Evolutionary conservation across 2,797 vertebrate genomes (phyloP), one percentile per base, ranked within the genome.

Genomic region (Perodicticus potto): DNA sequence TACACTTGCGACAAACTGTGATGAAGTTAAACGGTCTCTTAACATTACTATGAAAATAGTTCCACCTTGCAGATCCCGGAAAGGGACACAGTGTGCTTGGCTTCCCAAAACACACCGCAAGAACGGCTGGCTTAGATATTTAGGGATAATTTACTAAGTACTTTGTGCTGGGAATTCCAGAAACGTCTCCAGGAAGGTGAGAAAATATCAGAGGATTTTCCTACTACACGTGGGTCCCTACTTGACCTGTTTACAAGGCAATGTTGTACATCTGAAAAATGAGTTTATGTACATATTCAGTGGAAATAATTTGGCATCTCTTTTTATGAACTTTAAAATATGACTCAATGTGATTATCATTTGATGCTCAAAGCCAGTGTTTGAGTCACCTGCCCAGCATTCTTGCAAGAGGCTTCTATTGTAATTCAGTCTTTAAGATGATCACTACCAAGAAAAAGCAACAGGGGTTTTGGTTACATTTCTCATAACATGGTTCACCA

Each of bases 391-490:
- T 32, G 63, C 37, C 37, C 11, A 9, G 25, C 10, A 0, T 4
- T 11, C 3, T 3, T 10, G 13, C 25, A 27, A 34, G 37, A 9
- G 0, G 8, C 1, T 7, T 17, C 40, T 45, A 13, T 10, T 8
- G 45, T 86, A 11, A 45, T 10, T 88, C 11, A 65, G 4, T 61
- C n/a, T 78, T 37, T 73, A 32, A 25, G 25, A 5, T 3, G 32
- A 76, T 93, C 72, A 29, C 49, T 74, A 40, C 61, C 32, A 32
- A 77, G 88, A 40, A 93, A 90, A 88, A 93, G 16, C 27, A 85
- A 20, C n/a, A 61, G 53, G 4, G 20, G 43, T 74, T 91, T 69
- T 1, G 4, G 25, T 74, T 49, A 0, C 34, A 20, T 78, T 96
- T 96, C 65, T 94, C 40, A 12, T 43, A 67, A 9, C 9, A 23